These are phyloP conservation scores for Palythoa grandiflora DNA, from an alignment of 92 coral and sea anemone genomes.

Conservation along the genomic window DNA sequence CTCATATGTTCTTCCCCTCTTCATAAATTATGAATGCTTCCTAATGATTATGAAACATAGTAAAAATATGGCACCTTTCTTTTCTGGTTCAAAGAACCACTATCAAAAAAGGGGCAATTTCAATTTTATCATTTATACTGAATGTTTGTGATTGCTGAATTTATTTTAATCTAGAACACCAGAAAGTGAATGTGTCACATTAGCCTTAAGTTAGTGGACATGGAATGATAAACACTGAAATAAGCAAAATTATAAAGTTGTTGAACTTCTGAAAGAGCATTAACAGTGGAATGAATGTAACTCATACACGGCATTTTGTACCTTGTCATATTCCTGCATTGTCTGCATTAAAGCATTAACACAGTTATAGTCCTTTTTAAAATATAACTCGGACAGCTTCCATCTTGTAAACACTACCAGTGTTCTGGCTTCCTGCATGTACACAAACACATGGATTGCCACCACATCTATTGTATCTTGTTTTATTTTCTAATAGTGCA, in stretches of 20 bases:
- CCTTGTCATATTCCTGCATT: constrained; percentile 18
- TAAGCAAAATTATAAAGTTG: constrained; percentile 19
- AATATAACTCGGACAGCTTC: no score
- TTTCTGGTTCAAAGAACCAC: constrained; percentile 6
- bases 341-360: not conserved
- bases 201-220: constrained; percentile 14
- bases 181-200: not conserved
- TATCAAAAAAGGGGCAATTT: not conserved
- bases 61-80: not conserved
- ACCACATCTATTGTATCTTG: no score
- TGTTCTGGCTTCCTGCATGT: no score
- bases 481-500: no score
- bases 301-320: constrained; percentile 18
- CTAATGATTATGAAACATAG: not conserved
- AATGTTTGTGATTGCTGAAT: not conserved
- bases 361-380: no score
- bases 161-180: constrained; percentile 6
- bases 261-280: constrained; percentile 12
- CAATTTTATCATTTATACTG: not conserved
- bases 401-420: no score
- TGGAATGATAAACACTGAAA: constrained; percentile 9
- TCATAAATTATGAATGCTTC: not conserved
- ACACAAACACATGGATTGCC: no score
- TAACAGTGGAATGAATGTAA: constrained; percentile 5
- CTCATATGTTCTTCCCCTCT: not conserved